Conservation (phyloP, 53 echinoderm and acorn worm species). For the Astropecten irregularis region DNA sequence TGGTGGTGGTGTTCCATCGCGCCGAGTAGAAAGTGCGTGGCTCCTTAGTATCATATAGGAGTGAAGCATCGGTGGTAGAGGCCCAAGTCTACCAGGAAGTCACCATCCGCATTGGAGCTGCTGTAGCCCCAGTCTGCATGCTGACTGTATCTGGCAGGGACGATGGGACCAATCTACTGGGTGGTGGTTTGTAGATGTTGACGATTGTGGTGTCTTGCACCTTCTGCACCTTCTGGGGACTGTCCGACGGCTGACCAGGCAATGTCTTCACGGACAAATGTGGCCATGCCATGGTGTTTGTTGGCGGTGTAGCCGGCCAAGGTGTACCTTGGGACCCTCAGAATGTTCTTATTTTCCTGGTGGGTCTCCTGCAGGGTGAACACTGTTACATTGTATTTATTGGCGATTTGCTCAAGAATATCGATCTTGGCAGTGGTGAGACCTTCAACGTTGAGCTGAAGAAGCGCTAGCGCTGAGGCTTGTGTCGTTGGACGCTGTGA, state of each 20-base stretch:
- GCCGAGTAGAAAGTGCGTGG: background rate
- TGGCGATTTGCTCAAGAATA: conserved; percentile 1
- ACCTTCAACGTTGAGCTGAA: conserved; percentile 29
- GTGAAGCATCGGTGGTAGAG: background rate
- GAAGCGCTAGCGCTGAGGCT: background rate
- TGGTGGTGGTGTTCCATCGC: conserved; percentile 1
- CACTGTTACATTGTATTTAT: background rate
- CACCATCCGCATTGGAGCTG: background rate
- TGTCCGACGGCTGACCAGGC: conserved; percentile 2
- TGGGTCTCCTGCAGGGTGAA: conserved; percentile 4
- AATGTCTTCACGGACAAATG: conserved; percentile 9
- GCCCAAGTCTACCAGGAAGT: background rate
- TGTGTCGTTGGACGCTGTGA: background rate
- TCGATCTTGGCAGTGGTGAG: background rate
- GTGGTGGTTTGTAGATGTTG: conserved; percentile 35
- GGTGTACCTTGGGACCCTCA: background rate
- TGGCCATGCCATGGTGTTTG: conserved; percentile 16
- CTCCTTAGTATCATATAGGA: conserved; percentile 17
- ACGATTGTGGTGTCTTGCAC: conserved; percentile 9
- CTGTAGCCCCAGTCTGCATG: conserved; percentile 25
- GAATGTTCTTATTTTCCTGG: background rate
- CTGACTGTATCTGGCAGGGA: conserved; percentile 1
- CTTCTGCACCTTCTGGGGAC: background rate
- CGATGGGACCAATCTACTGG: background rate
- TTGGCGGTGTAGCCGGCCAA: background rate